phyloP scores from a whole-genome alignment of 2,113 vertebrate genomes.

The Hypocryptadius cinnamomeus region DNA sequence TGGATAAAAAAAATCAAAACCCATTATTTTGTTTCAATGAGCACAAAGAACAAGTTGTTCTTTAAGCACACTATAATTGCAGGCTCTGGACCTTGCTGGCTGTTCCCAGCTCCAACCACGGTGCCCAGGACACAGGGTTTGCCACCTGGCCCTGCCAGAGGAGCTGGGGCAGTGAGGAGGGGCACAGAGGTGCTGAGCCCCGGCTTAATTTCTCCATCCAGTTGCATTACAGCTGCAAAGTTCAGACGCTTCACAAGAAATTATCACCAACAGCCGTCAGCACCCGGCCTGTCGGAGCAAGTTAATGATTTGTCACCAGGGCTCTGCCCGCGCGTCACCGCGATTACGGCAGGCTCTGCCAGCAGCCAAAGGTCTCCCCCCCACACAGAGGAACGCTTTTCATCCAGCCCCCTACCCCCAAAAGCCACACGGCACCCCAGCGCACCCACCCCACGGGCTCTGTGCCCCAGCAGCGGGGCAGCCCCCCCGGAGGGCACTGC shows the following conservation, averaged over 20 bases:
- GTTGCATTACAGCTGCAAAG: slow-evolving; percentile 47
- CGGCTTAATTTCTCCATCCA: slow-evolving; percentile 43
- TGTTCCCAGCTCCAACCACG: neutral
- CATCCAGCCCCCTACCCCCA: neutral
- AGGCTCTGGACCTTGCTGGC: neutral
- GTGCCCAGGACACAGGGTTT: neutral
- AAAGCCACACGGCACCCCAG: neutral
- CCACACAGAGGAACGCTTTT: neutral
- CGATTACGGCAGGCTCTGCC: slow-evolving; percentile 19
- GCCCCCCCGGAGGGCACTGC: neutral
- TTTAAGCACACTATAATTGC: neutral
- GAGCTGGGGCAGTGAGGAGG: neutral
- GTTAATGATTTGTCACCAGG: slow-evolving; percentile 66
- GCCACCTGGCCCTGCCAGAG: neutral
- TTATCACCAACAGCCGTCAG: slow-evolving; percentile 60
- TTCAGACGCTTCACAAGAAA: slow-evolving; percentile 60
- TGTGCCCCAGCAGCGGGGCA: neutral
- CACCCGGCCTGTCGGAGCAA: slow-evolving; percentile 53
- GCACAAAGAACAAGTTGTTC: slow-evolving; percentile 10
- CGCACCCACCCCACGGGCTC: rapidly evolving
- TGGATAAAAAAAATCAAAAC: neutral
- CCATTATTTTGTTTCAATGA: neutral
- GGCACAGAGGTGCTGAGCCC: neutral
- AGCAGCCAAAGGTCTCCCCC: slow-evolving; percentile 21
- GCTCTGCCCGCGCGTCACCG: slow-evolving; percentile 43